Percentiles rank a stretch among this genome's conserved stretches.
phyloP scores from a whole-genome alignment of 2,113 vertebrate species.

The Capreolus pygargus region DNA sequence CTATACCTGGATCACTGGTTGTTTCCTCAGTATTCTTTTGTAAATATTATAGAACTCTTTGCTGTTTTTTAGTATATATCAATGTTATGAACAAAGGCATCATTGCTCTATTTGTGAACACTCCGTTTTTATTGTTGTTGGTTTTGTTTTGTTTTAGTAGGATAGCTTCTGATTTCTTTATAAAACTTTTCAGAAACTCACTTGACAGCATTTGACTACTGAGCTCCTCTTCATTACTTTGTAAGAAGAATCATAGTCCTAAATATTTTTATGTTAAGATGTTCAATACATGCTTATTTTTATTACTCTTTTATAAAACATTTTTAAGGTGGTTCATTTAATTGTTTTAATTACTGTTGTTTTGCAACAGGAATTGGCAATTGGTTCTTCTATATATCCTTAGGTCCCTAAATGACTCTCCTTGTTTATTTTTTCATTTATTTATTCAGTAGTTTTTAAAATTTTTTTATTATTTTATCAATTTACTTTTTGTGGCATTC shows the following conservation, averaged over 20 bases:
- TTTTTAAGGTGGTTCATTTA: neutral
- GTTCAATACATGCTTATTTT: neutral
- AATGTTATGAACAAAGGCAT: neutral
- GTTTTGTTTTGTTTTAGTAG: neutral
- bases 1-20: neutral
- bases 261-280: neutral
- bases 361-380: neutral
- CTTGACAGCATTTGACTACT: neutral
- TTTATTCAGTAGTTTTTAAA: neutral
- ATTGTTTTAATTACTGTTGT: neutral
- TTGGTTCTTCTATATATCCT: neutral
- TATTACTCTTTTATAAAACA: neutral
- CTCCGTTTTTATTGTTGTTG: neutral
- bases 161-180: neutral
- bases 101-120: neutral
- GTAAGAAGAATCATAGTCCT: neutral
- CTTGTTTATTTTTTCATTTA: neutral
- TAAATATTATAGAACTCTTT: neutral
- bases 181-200: neutral
- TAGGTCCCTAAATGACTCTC: neutral
- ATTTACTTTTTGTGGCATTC: neutral
- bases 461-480: neutral
- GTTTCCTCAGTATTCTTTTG: neutral
- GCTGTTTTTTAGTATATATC: neutral
- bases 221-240: neutral